Evolutionary conservation across 2,888 invertebrate species (phyloP).

Genomic region (Cheilosia soror): DNA sequence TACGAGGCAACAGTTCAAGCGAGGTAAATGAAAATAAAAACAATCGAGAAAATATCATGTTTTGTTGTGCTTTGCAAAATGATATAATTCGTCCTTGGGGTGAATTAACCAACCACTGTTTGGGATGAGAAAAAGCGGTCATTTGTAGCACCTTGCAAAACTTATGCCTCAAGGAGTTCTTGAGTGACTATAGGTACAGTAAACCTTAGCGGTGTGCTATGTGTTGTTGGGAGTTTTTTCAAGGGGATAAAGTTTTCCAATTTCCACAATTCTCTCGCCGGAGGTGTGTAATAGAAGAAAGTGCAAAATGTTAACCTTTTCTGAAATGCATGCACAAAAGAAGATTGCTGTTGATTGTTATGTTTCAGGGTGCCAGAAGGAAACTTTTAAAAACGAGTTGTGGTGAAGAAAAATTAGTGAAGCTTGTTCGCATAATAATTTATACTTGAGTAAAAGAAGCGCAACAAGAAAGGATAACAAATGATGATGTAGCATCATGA

Average conservation of each 20-base stretch:
- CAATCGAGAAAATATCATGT: neutral
- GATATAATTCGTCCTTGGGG: slow-evolving; percentile 50
- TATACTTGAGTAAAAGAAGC: slow-evolving; percentile 5
- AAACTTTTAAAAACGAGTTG: slow-evolving; percentile 17
- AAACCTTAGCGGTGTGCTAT: slow-evolving; percentile 34
- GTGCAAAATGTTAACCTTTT: slow-evolving; percentile 16
- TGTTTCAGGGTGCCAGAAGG: neutral
- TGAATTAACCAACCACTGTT: slow-evolving; percentile 12
- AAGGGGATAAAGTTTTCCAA: slow-evolving; percentile 64
- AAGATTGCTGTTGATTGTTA: slow-evolving; percentile 25
- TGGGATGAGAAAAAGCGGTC: slow-evolving; percentile 3
- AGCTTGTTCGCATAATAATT: slow-evolving; percentile 40
- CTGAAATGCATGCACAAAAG: slow-evolving; percentile 31
- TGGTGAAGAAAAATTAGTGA: slow-evolving; percentile 18
- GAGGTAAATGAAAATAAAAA: slow-evolving; percentile 81
- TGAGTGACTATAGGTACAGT: slow-evolving; percentile 19
- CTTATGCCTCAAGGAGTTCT: slow-evolving; percentile 47
- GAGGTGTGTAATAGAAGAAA: neutral
- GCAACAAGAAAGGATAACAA: neutral
- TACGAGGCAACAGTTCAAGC: slow-evolving; percentile 89
- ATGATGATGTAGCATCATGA: neutral
- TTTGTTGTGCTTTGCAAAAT: slow-evolving; percentile 21
- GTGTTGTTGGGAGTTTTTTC: too few relatives aligned
- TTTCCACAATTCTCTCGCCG: slow-evolving; percentile 44
- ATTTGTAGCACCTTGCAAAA: slow-evolving; percentile 42